Base-by-base conservation (phyloP, 2,797 vertebrate species). In the Anguilla megastoma region DNA sequence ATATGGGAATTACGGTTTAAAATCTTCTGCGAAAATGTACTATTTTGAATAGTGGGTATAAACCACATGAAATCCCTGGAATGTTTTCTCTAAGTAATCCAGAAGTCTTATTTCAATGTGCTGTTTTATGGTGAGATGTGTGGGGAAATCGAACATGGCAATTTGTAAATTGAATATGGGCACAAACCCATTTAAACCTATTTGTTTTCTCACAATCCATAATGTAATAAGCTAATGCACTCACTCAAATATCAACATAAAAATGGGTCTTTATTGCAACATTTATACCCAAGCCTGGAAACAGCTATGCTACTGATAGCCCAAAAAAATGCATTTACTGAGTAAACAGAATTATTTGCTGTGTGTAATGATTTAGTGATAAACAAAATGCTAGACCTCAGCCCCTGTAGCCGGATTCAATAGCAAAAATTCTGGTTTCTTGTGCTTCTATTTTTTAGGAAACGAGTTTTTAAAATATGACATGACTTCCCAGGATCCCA, bases 201-300 rank as follows among this genome's bases (percentile, higher is more conserved):
- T 58, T 58, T 3, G n/a, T 69, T 69, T 69, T 69, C 63, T 69
- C 58, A 21, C 16, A 69, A 10, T 69, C 63, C 14, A 24, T n/a
- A 69, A 27, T n/a, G 63, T 69, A 69, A 69, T 27, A 69, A 27
- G 63, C 63, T 69, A 69, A 69, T 69, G 63, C 63, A 69, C 63
- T 69, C 24, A 69, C 63, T 27, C 24, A 69, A n/a, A 69, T n/a
- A 69, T 69, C 63, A 27, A 8, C 63, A 69, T 69, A 5, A 69
- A 69, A 69, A 69, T 69, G 63, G 24, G 24, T 69, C 7, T 69
- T 69, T 27, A 69, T 69, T 69, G 24, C 6, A 69, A 27, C n/a
- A 69, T 69, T n/a, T 69, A 69, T 69, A 27, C 63, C 24, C 5
- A 10, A 27, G 63, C n/a, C n/a, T 69, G 63, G 6, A 27, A 27